These are phyloP conservation scores for Chrysolina oricalcia DNA, from an alignment of 2,888 invertebrate species.

Conservation along the genomic window DNA sequence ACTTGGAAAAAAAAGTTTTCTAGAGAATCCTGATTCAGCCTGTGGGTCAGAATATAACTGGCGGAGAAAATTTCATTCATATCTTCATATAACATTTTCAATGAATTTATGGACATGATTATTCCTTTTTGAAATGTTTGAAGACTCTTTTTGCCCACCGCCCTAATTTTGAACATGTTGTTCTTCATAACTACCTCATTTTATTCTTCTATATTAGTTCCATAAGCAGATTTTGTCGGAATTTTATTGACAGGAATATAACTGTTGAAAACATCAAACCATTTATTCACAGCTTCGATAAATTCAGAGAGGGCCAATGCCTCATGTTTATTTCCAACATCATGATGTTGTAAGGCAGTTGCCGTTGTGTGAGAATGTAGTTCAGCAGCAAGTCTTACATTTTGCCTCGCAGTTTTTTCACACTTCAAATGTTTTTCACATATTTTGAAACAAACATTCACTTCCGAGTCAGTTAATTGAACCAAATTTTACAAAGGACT, in stretches of 20 bases:
- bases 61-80: neutral
- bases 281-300: neutral
- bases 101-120: neutral
- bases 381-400: neutral
- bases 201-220: neutral
- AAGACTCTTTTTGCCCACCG: too few species aligned
- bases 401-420: conserved; percentile 6
- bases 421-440: neutral
- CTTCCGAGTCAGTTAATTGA: neutral
- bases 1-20: neutral
- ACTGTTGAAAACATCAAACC: conserved; percentile 2
- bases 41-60: conserved; percentile 1
- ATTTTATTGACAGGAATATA: neutral
- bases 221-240: neutral
- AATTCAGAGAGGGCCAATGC: neutral
- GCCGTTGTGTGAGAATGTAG: neutral
- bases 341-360: neutral
- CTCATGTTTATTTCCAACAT: neutral
- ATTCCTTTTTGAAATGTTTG: neutral
- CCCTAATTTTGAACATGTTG: neutral
- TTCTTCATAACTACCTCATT: neutral
- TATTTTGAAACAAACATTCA: neutral
- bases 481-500: neutral
- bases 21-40: neutral
- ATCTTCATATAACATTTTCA: neutral